phyloP scores from a whole-genome alignment of 1,140 invertebrate genomes.

The Aphis craccivora region DNA sequence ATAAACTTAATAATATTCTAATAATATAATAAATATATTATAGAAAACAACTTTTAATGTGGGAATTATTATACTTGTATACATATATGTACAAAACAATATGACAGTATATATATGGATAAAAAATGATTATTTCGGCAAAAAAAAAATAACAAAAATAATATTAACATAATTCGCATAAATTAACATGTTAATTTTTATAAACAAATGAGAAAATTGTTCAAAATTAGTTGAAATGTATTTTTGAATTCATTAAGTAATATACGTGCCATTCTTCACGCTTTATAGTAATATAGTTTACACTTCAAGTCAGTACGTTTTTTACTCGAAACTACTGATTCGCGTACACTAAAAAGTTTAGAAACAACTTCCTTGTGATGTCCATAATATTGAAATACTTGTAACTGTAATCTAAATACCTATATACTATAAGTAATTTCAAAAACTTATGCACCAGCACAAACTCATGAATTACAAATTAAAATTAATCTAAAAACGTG shows the following conservation, averaged over 20 bases:
- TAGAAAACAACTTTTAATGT: not conserved
- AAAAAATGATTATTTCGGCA: fast-evolving
- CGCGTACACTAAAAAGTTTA: not conserved
- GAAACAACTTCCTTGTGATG: constrained; percentile 31
- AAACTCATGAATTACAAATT: constrained; percentile 18
- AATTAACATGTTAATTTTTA: not conserved
- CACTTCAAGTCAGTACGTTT: not conserved
- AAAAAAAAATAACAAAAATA: not conserved
- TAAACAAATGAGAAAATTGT: not conserved
- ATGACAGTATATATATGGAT: too few relatives aligned
- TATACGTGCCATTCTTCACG: not conserved
- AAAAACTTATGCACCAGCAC: not conserved
- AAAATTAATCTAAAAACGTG: not conserved
- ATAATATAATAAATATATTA: not conserved
- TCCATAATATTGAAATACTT: constrained; percentile 29
- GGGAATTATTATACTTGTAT: too few relatives aligned
- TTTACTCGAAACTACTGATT: not conserved
- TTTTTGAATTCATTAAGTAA: not conserved
- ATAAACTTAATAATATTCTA: not conserved
- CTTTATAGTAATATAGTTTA: not conserved
- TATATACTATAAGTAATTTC: not conserved
- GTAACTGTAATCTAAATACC: not conserved
- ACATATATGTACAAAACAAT: not conserved
- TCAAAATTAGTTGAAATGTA: not conserved
- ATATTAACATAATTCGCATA: not conserved